Conservation (phyloP, 2,888 invertebrate species). For the Proisotoma minuta region DNA sequence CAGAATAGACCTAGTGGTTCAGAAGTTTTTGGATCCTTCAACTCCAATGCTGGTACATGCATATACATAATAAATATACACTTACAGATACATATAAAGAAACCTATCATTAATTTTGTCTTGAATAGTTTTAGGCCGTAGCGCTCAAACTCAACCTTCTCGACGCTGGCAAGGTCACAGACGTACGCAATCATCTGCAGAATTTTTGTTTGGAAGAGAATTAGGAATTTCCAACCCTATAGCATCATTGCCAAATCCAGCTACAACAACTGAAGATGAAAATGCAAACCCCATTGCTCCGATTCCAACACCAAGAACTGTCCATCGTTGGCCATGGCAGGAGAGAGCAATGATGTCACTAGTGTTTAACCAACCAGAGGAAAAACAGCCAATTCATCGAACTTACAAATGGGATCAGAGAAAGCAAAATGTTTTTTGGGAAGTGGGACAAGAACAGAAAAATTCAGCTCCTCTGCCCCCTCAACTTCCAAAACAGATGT, state of each 20-base stretch:
- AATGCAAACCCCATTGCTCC: neutral
- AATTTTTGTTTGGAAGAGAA: neutral
- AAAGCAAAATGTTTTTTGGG: neutral
- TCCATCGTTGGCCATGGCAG: conserved; percentile 13
- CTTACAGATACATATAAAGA: neutral
- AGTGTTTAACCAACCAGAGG: conserved; percentile 9
- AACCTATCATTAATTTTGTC: neutral
- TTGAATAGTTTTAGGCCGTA: neutral
- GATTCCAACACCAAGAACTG: neutral
- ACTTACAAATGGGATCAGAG: conserved; percentile 9
- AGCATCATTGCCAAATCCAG: too few species aligned
- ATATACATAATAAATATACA: neutral
- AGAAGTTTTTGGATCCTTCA: conserved; percentile 1
- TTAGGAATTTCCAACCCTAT: neutral
- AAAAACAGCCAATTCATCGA: neutral
- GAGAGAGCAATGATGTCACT: neutral
- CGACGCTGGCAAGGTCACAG: neutral
- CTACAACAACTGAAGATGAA: neutral
- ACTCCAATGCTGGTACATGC: neutral
- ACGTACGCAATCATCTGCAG: neutral
- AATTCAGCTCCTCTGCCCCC: neutral
- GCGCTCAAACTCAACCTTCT: neutral
- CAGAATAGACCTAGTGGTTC: conserved; percentile 3
- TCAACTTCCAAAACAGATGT: neutral
- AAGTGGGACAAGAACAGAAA: neutral